These are phyloP conservation scores for Andrena dorsata DNA, from an alignment of 2,888 invertebrate species.

Conservation along the genomic window DNA sequence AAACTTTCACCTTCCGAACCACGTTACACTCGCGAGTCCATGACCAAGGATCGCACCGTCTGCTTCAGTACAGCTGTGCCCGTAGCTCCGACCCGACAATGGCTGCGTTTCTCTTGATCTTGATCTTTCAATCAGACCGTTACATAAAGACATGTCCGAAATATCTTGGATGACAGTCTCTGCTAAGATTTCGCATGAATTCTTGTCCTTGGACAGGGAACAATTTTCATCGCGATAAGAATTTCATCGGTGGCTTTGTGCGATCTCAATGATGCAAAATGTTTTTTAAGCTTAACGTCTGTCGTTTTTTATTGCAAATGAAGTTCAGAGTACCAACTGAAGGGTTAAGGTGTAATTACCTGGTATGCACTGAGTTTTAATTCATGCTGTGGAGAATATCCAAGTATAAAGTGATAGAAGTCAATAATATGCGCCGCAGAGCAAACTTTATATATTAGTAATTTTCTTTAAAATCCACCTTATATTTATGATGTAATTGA, in stretches of 20 bases:
- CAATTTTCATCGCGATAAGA: background rate
- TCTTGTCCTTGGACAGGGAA: conserved; percentile 1
- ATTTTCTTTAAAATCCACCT: no score
- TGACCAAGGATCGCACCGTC: conserved; percentile 65
- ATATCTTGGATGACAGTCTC: conserved; percentile 26
- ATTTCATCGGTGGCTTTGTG: background rate
- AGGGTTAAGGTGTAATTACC: no score
- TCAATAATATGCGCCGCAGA: no score
- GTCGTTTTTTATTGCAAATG: no score
- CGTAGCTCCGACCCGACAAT: conserved; percentile 10
- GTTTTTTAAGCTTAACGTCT: no score
- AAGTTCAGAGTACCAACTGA: no score
- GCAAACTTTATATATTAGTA: no score
- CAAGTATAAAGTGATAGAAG: no score
- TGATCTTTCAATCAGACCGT: conserved; percentile 62
- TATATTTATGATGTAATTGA: no score
- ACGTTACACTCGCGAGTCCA: conserved; percentile 60
- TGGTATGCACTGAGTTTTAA: no score
- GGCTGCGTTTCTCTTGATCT: conserved; percentile 57
- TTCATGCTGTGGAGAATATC: no score
- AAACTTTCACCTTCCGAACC: conserved; percentile 80
- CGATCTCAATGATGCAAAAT: no score
- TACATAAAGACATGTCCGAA: conserved; percentile 57
- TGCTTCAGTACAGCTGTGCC: conserved; percentile 29
- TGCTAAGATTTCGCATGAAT: conserved; percentile 1